Evolutionary conservation across 2,113 vertebrate genomes (phyloP), one percentile per base, ranked within the genome.

Genomic region (Mola mola): DNA sequence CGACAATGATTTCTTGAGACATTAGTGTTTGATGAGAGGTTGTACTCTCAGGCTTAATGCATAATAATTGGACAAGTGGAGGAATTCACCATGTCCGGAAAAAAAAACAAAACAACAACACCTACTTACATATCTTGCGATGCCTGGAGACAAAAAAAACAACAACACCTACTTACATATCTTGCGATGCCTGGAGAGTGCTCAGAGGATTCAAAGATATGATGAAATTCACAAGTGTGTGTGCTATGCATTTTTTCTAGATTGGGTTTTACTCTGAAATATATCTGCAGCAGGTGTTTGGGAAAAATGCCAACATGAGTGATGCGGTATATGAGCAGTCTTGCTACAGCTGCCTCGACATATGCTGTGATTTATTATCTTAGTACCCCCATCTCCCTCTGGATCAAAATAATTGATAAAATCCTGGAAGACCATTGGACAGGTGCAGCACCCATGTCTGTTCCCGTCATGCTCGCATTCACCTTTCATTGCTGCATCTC

Each of bases 381-480:
- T 6, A 56, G 47, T 75, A n/a, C 34, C 19, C 55, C 5, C 36
- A 41, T 28, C 31, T 56, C 26, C 29, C 26, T 50, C 29, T 16
- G 3, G 17, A 66, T 48, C 19, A 46, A 51, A 57, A 36, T n/a
- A 36, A 63, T 5, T 53, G 57, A 72, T 63, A 19, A 44, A 24
- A 71, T 36, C 52, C 44, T 21, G 10, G 53, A 2, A 10, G 41
- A 37, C 28, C 61, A 73, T 46, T 68, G 66, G 64, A 49, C 58
- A 53, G 58, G 60, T 55, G 43, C 40, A 67, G 36, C 50, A 59
- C 48, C n/a, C 50, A 28, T 66, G 76, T 63, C 72, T 57, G 41
- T 42, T 74, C 58, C 37, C 26, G 64, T 68, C 78, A 65, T 28
- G 68, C 61, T 78, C 66, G 69, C 62, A 28, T 38, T 57, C 51